Evolutionary conservation across 2,113 vertebrate genomes (phyloP).

Genomic region (Corvus moneduloides): DNA sequence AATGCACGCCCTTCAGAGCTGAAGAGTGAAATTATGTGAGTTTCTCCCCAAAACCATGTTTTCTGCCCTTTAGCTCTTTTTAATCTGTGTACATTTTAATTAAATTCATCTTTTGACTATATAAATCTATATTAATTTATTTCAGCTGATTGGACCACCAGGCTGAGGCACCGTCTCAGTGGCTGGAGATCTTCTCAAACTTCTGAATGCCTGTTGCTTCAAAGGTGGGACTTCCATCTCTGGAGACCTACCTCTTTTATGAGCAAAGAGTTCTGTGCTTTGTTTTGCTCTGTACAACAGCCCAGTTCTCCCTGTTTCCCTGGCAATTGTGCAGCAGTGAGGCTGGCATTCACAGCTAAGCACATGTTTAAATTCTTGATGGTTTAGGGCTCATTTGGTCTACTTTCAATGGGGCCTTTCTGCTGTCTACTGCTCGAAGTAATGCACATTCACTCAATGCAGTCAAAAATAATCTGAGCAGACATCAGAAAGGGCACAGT

Average conservation of each 20-base stretch:
- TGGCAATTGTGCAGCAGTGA: background rate
- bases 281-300: background rate
- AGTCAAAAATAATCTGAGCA: background rate
- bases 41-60: background rate
- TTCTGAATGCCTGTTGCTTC: background rate
- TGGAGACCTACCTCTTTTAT: background rate
- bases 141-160: background rate
- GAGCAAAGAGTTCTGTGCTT: background rate
- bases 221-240: background rate
- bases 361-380: background rate
- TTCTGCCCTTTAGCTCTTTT: background rate
- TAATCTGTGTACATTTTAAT: background rate
- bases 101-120: background rate
- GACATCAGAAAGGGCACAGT: background rate
- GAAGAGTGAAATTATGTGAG: background rate
- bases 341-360: background rate
- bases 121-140: background rate
- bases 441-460: rapidly evolving
- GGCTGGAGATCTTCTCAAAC: background rate
- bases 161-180: background rate
- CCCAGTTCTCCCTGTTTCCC: background rate
- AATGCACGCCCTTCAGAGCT: background rate
- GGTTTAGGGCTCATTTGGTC: background rate
- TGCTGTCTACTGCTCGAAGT: background rate
- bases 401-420: background rate